A percentile compares a stretch with the other conserved stretches of the same genome.
phyloP scores from a whole-genome alignment of 2,797 vertebrate genomes.

The Danio kyathit region DNA sequence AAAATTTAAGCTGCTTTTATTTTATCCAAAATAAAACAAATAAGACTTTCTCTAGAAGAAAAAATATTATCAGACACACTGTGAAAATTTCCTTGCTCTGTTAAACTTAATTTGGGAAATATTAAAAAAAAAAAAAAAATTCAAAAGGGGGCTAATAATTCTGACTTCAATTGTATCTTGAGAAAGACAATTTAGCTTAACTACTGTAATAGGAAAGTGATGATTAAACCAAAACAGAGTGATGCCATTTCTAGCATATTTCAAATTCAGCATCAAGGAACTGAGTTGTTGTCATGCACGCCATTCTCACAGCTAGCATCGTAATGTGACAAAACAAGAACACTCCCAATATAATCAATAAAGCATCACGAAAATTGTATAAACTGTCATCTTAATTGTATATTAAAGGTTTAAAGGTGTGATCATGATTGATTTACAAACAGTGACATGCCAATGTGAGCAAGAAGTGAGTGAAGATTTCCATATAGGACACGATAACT shows the following conservation, averaged over 20 bases:
- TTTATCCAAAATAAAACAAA: no score
- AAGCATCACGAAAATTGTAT: conserved; percentile 8
- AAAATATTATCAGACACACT: no score
- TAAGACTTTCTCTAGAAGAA: no score
- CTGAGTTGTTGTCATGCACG: conserved; percentile 33
- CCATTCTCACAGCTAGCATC: neutral
- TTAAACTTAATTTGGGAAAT: no score
- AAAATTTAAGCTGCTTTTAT: no score
- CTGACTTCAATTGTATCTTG: no score
- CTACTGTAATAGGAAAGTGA: no score
- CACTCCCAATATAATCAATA: neutral
- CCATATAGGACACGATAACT: neutral
- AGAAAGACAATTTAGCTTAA: no score
- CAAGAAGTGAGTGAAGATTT: neutral
- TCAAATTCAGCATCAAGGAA: neutral
- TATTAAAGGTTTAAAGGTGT: conserved; percentile 20
- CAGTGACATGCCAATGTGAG: conserved; percentile 5
- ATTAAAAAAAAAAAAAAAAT: no score
- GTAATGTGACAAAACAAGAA: neutral
- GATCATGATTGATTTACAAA: conserved; percentile 6
- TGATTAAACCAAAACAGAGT: neutral
- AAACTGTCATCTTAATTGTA: neutral
- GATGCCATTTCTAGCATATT: neutral
- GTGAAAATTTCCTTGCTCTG: no score
- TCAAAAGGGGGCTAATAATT: no score